phyloP scores from a whole-genome alignment of 1,140 invertebrate genomes.

The Drosophila bocki region DNA sequence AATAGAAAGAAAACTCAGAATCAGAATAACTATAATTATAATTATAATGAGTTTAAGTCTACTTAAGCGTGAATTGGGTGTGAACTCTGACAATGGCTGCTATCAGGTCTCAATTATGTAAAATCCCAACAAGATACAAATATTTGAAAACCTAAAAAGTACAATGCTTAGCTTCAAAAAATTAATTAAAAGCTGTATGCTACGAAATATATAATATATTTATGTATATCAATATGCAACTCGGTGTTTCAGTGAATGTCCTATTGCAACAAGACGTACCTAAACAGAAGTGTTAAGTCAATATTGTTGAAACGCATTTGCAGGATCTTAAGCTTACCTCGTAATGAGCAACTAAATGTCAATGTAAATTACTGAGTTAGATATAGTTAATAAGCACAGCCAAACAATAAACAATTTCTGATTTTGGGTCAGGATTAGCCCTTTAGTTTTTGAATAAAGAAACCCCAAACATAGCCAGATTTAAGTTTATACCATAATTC shows the following conservation, averaged over 20 bases:
- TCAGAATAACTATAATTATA: constrained; percentile 13
- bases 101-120: constrained; percentile 33
- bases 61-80: constrained; percentile 22
- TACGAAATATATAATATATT: constrained; percentile 36
- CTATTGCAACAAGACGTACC: constrained; percentile 59
- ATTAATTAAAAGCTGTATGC: constrained; percentile 4
- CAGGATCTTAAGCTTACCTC: not conserved
- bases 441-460: not conserved
- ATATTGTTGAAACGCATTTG: constrained; percentile 13
- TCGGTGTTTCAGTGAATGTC: constrained; percentile 52
- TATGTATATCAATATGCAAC: constrained; percentile 42
- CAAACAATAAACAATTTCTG: not conserved
- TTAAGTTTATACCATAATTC: not conserved
- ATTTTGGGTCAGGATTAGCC: not conserved
- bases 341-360: constrained; percentile 18
- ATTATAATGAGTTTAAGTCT: constrained; percentile 16
- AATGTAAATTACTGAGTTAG: constrained; percentile 22
- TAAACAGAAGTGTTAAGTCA: constrained; percentile 16
- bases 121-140: constrained; percentile 17
- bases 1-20: constrained; percentile 25
- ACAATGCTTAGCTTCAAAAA: constrained; percentile 64
- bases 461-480: not conserved
- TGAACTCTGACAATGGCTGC: constrained; percentile 43
- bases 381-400: constrained; percentile 16
- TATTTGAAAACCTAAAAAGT: constrained; percentile 48